Evolutionary conservation across 2,888 invertebrate species (phyloP).

Genomic region (Chrysodeixis includens): DNA sequence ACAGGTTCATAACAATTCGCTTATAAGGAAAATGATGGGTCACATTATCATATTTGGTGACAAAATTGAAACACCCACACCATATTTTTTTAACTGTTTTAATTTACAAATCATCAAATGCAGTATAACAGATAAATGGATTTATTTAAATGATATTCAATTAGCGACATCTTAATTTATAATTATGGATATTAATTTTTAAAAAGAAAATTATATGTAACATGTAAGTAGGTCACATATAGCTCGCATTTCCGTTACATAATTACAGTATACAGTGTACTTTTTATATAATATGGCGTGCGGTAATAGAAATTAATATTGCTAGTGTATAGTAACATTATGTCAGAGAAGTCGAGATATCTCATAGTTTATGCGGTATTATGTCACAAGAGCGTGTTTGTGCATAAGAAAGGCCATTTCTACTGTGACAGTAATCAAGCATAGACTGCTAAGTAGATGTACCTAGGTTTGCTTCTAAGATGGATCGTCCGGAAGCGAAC

Average conservation of each 20-base stretch:
- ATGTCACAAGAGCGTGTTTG: slow-evolving; percentile 38
- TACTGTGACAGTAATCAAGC: slow-evolving; percentile 10
- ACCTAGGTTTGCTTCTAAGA: not conserved
- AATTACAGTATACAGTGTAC: slow-evolving; percentile 38
- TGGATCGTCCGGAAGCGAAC: not conserved
- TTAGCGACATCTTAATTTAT: not conserved
- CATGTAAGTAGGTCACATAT: not conserved
- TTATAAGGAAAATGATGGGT: not conserved
- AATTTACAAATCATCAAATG: too few species aligned
- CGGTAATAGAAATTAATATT: slow-evolving; percentile 58
- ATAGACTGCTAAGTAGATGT: slow-evolving; percentile 3
- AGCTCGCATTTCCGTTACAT: slow-evolving; percentile 32
- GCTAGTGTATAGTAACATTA: slow-evolving; percentile 49
- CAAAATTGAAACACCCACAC: too few species aligned
- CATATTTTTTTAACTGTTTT: too few species aligned
- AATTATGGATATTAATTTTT: not conserved
- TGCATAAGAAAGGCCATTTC: slow-evolving; percentile 44
- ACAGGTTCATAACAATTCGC: not conserved
- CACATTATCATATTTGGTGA: not conserved
- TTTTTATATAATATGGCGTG: slow-evolving; percentile 56
- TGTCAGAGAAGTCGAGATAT: slow-evolving; percentile 52
- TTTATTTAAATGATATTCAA: not conserved
- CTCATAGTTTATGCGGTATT: slow-evolving; percentile 36
- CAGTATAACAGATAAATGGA: not conserved
- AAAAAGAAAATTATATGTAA: not conserved